phyloP scores from a whole-genome alignment of 2,888 invertebrate species.

The Nymphalis c-album region DNA sequence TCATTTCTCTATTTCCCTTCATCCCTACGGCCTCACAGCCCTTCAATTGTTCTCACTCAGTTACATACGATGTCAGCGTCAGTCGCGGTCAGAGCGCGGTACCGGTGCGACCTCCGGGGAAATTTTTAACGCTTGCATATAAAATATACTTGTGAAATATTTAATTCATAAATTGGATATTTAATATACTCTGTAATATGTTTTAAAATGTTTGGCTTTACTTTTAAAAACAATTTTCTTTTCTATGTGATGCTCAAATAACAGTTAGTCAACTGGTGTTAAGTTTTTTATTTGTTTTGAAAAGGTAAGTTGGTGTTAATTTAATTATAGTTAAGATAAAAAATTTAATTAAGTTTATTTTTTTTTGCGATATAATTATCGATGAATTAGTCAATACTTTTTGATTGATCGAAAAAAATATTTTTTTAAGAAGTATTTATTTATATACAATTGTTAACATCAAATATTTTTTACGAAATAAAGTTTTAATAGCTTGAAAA shows the following conservation, averaged over 20 bases:
- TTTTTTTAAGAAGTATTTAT: too few relatives aligned
- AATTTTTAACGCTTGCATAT: not conserved
- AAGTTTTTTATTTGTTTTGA: not conserved
- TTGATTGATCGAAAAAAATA: too few relatives aligned
- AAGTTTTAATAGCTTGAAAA: too few relatives aligned
- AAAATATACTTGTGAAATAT: not conserved
- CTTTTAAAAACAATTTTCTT: not conserved
- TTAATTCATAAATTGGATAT: not conserved
- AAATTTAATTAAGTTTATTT: too few relatives aligned
- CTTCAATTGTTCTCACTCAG: slow-evolving; percentile 9
- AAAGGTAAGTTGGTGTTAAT: not conserved
- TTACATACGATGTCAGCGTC: slow-evolving; percentile 19
- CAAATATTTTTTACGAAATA: too few relatives aligned
- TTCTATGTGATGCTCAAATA: not conserved
- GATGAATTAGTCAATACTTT: too few relatives aligned
- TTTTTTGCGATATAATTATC: too few relatives aligned
- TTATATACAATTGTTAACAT: too few relatives aligned
- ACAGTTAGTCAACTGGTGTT: not conserved
- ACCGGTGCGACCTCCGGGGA: slow-evolving; percentile 19
- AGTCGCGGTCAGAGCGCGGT: slow-evolving; percentile 27
- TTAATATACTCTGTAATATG: not conserved
- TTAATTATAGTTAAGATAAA: too few relatives aligned
- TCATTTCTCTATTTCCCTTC: not conserved
- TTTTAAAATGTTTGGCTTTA: not conserved
- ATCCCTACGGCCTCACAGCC: slow-evolving; percentile 11